Percentiles rank a stretch among this genome's conserved stretches.
phyloP scores from a whole-genome alignment of 2,888 invertebrate genomes.

The Apodemia mormo region DNA sequence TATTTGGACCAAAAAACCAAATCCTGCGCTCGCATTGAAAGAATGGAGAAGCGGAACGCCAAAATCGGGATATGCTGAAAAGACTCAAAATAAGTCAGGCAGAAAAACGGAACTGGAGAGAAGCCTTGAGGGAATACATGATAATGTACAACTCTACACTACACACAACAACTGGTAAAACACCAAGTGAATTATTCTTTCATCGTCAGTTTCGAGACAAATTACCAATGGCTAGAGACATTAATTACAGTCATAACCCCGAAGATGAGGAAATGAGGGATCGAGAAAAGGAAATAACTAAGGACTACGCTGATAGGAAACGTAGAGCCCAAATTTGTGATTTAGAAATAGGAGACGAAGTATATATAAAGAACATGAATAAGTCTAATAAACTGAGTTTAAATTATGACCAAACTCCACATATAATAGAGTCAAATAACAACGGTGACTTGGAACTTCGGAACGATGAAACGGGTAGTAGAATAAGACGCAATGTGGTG shows the following conservation, averaged over 20 bases:
- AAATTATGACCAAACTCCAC: too few species aligned
- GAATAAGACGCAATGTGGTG: too few species aligned
- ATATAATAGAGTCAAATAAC: too few species aligned
- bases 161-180: too few species aligned
- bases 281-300: neutral
- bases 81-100: too few species aligned
- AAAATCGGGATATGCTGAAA: slow-evolving; percentile 16
- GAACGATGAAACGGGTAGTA: too few species aligned
- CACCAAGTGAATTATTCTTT: too few species aligned
- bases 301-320: neutral
- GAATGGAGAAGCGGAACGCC: slow-evolving; percentile 21
- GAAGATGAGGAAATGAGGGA: neutral
- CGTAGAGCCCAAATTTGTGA: neutral
- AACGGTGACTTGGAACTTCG: too few species aligned
- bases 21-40: neutral
- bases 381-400: neutral
- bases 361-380: neutral
- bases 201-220: too few species aligned
- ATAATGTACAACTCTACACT: slow-evolving; percentile 39
- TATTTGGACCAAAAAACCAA: too few species aligned
- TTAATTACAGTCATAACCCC: neutral
- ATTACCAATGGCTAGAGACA: slow-evolving; percentile 22
- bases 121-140: slow-evolving; percentile 14
- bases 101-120: too few species aligned
- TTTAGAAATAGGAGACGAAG: neutral